Evolutionary conservation across 2,888 invertebrate species (phyloP), one percentile per base, ranked within the genome.

Genomic region (Dicycla oo): DNA sequence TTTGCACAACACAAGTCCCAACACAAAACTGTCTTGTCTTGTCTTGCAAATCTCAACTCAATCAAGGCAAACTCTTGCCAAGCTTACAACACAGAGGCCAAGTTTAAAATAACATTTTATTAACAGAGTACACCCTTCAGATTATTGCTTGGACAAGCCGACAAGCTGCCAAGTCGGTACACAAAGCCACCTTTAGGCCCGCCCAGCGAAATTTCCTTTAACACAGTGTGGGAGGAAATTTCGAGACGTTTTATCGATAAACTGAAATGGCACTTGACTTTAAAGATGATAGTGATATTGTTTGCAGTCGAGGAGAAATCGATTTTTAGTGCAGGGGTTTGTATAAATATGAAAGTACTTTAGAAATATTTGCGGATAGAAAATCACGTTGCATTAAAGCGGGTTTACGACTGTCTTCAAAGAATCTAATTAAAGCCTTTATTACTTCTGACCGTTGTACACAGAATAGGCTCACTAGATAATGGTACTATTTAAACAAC

Each of bases 111-210:
- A 80, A 53, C 47, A 63, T 74, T 75, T 65, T 63, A 65, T 73
- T 79, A 69, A 63, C 53, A 66, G 26, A 57, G 65, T 47, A 53
- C 20, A 40, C 56, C 53, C 82, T 66, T 54, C 68, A 80, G 58
- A 62, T 76, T 74, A 72, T 72, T 82, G 64, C 66, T 73, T 71
- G 66, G 68, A 73, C 66, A 69, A 79, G 68, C 75, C 45, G 34
- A 75, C 68, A 63, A 79, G 45, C 80, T 75, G 75, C 54, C 66
- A 68, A 75, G 72, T 45, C 56, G 1, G 11, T 45, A 49, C 75
- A 80, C 70, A 79, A 80, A 78, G 58, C 54, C 34, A 38, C 68
- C 75, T 69, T 78, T 74, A 49, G 53, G 66, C 10, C 30, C 5
- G 0, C 13, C 38, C 13, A 45, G 38, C 15, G 18, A 51, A 58